Evolutionary conservation across 2,888 invertebrate species (phyloP).

Genomic region (Mythimna ferrago): DNA sequence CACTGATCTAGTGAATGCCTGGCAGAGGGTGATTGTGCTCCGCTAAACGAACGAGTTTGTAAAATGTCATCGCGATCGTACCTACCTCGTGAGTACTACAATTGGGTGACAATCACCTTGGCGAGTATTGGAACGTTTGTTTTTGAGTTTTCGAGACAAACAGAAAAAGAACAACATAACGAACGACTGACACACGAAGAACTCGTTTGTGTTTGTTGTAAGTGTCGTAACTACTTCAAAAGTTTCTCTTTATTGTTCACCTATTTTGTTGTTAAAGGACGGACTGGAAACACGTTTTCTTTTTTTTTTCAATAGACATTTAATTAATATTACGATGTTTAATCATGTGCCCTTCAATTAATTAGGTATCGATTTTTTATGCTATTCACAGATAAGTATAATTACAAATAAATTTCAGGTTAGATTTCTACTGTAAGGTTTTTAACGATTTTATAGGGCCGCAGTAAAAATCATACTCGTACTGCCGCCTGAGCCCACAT

Average conservation of each 20-base stretch:
- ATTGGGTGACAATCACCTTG: constrained; percentile 51
- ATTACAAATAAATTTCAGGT: not conserved
- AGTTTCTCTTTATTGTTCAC: constrained; percentile 10
- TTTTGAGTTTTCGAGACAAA: constrained; percentile 23
- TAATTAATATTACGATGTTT: constrained; percentile 18
- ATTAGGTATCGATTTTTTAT: constrained; percentile 6
- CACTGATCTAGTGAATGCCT: constrained; percentile 47
- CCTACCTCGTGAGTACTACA: constrained; percentile 18
- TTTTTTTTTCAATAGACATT: constrained; percentile 3
- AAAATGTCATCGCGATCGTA: constrained; percentile 51
- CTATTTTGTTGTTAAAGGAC: constrained; percentile 6
- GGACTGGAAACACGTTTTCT: not conserved
- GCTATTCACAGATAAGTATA: not conserved
- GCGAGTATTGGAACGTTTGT: constrained; percentile 32
- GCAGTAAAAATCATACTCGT: too few species aligned
- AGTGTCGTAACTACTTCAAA: constrained; percentile 1
- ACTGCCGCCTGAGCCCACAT: too few species aligned
- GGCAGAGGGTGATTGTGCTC: constrained; percentile 48
- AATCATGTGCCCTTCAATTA: constrained; percentile 5
- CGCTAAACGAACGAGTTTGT: constrained; percentile 48
- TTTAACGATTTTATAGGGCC: too few species aligned
- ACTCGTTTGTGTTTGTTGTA: constrained; percentile 16
- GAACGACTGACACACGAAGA: constrained; percentile 15
- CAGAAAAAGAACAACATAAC: constrained; percentile 8
- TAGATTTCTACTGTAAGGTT: not conserved